These are phyloP conservation scores for Nannospalax galili DNA, from an alignment of 2,113 vertebrate species.

Conservation along the genomic window DNA sequence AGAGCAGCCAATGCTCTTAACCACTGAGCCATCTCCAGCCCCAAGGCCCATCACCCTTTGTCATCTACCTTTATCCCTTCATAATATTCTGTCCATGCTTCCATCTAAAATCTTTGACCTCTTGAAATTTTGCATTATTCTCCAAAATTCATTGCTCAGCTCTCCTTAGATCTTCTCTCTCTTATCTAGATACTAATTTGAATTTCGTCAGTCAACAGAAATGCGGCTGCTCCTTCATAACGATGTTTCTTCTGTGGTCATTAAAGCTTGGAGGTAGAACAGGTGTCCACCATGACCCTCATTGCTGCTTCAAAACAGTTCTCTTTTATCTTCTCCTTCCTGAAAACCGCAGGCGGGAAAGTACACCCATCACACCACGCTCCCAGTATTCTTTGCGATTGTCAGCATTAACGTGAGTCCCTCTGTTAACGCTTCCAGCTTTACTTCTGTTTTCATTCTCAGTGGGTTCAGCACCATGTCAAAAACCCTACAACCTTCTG, in stretches of 20 bases:
- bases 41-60: too few species aligned
- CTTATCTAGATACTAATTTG: not conserved
- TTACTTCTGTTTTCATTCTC: not conserved
- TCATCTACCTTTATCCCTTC: not conserved
- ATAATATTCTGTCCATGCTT: not conserved
- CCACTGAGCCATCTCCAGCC: too few species aligned
- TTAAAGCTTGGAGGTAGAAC: not conserved
- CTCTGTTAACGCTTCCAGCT: not conserved
- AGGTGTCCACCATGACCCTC: not conserved
- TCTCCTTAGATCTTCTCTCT: not conserved
- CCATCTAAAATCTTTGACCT: not conserved
- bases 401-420: not conserved
- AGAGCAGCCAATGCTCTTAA: not conserved
- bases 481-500: not conserved
- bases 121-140: not conserved
- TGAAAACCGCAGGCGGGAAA: not conserved
- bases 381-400: not conserved
- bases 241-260: not conserved
- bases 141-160: not conserved
- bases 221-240: not conserved
- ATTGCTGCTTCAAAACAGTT: not conserved
- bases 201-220: not conserved
- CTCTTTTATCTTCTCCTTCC: not conserved
- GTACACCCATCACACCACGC: not conserved
- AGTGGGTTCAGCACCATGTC: not conserved